phyloP scores from a whole-genome alignment of 2,797 vertebrate species.

The Chrysocyon brachyurus region DNA sequence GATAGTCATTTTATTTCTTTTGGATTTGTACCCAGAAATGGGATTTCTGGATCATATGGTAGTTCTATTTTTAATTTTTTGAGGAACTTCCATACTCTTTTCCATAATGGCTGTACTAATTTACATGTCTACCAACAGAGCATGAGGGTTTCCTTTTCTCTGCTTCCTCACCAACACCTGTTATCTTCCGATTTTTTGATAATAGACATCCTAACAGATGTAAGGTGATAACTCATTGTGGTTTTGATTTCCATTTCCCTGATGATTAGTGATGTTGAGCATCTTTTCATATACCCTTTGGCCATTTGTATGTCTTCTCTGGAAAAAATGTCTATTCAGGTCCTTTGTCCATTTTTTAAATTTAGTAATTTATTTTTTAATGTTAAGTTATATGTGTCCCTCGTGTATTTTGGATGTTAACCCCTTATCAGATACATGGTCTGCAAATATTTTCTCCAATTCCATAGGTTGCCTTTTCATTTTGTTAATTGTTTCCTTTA shows the following conservation, averaged over 20 bases:
- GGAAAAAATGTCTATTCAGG: background rate
- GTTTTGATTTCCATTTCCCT: background rate
- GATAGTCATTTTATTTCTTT: background rate
- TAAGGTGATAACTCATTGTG: background rate
- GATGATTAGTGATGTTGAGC: background rate
- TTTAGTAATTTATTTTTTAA: background rate
- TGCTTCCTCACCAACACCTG: background rate
- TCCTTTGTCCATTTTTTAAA: background rate
- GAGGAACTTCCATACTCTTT: background rate
- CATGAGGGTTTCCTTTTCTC: background rate
- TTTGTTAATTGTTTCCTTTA: background rate
- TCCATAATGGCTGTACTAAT: background rate
- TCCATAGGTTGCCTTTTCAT: background rate
- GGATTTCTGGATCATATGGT: background rate
- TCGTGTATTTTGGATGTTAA: background rate
- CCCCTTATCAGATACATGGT: background rate
- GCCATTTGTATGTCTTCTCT: background rate
- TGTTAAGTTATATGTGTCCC: background rate
- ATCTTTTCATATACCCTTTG: background rate
- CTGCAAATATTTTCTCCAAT: background rate
- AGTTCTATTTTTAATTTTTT: background rate
- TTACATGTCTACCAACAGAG: background rate
- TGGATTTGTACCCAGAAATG: background rate
- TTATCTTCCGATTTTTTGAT: background rate
- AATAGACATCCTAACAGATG: background rate